Percentiles rank a stretch among this genome's conserved stretches.
Evolutionary conservation across 2,113 vertebrate genomes (phyloP).

Genomic region (Rhineura floridana): DNA sequence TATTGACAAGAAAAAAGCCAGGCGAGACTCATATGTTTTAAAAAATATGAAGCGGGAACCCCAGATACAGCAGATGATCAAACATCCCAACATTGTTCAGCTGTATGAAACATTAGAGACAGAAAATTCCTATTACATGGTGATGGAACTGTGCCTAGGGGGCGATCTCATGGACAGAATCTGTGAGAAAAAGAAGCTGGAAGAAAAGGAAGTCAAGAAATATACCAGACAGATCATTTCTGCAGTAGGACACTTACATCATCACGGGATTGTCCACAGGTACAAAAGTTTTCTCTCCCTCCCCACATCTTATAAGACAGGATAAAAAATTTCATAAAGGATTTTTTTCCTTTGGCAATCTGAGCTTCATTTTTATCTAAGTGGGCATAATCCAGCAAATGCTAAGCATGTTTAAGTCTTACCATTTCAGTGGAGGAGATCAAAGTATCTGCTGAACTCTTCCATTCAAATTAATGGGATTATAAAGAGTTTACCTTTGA

Average conservation of each 20-base stretch:
- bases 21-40: constrained; percentile 81
- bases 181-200: constrained; percentile 81
- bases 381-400: neutral
- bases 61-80: constrained; percentile 84
- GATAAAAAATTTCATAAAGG: neutral
- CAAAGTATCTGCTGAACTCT: neutral
- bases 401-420: neutral
- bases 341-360: neutral
- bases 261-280: constrained; percentile 83
- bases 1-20: constrained; percentile 88
- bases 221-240: constrained; percentile 84
- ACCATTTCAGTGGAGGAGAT: neutral
- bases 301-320: constrained; percentile 4
- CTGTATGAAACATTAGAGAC: constrained; percentile 86
- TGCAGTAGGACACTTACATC: constrained; percentile 80
- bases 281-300: constrained; percentile 33
- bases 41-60: constrained; percentile 86
- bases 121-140: constrained; percentile 86
- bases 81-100: constrained; percentile 80
- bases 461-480: neutral
- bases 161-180: constrained; percentile 86
- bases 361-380: neutral
- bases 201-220: constrained; percentile 80
- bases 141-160: constrained; percentile 83
- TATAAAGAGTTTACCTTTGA: neutral